These are phyloP conservation scores for Dione vanillae DNA, from an alignment of 2,888 invertebrate genomes.

Conservation along the genomic window DNA sequence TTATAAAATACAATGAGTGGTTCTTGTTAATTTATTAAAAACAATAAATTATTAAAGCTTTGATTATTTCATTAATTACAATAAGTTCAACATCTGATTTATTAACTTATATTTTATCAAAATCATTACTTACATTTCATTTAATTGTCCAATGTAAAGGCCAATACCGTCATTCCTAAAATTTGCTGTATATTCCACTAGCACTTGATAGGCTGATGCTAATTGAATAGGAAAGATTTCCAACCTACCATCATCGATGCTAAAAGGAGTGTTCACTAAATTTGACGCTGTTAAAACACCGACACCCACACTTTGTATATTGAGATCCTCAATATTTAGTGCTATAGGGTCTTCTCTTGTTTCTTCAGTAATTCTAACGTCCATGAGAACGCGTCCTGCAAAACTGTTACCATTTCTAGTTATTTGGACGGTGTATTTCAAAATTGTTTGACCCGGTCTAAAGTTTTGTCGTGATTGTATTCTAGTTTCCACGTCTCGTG, in stretches of 20 bases:
- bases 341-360: conserved; percentile 56
- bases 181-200: conserved; percentile 61
- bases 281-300: conserved; percentile 56
- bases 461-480: conserved; percentile 43
- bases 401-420: conserved; percentile 56
- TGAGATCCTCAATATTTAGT: conserved; percentile 55
- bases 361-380: conserved; percentile 49
- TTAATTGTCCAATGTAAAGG: conserved; percentile 44
- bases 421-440: conserved; percentile 57
- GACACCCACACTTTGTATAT: conserved; percentile 54
- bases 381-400: conserved; percentile 58
- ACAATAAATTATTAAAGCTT: neutral
- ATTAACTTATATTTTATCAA: neutral
- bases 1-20: neutral
- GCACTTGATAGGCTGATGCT: conserved; percentile 54
- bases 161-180: conserved; percentile 55
- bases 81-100: neutral
- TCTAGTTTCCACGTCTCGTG: neutral
- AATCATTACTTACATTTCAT: conserved; percentile 38
- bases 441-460: conserved; percentile 59
- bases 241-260: conserved; percentile 51
- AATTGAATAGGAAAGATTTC: conserved; percentile 52
- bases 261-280: conserved; percentile 48
- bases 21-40: neutral
- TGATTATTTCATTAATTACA: neutral